A percentile compares a stretch with the other conserved stretches of the same genome.
These are phyloP conservation scores for Copidosoma floridanum DNA, from an alignment of 1,140 invertebrate species.

Conservation along the genomic window DNA sequence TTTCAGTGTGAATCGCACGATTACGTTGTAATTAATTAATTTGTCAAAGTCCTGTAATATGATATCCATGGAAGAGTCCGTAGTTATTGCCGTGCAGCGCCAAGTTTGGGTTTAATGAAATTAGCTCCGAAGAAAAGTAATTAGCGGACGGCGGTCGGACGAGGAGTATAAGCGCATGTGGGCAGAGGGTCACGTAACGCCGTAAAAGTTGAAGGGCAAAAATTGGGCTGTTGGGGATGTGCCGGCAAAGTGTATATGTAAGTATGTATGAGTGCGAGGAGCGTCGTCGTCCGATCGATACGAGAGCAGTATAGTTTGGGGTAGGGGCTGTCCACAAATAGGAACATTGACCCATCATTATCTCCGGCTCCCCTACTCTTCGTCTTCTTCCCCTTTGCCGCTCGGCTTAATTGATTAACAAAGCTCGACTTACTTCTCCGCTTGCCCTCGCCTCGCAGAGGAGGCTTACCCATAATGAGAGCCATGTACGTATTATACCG, in stretches of 20 bases:
- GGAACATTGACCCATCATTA: slow-evolving; percentile 29
- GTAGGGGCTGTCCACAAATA: slow-evolving; percentile 23
- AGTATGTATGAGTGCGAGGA: no score
- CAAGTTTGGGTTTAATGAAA: not conserved
- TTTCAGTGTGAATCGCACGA: no score
- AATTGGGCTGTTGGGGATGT: slow-evolving; percentile 21
- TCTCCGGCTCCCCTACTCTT: no score
- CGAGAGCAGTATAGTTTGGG: not conserved
- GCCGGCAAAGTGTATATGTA: not conserved
- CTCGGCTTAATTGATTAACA: slow-evolving; percentile 27
- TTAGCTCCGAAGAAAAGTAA: slow-evolving; percentile 3
- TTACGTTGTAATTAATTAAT: slow-evolving; percentile 1
- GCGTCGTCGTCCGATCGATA: slow-evolving; percentile 29
- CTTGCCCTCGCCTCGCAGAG: not conserved
- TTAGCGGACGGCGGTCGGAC: not conserved
- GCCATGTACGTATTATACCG: no score
- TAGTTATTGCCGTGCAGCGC: not conserved
- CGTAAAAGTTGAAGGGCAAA: slow-evolving; percentile 20
- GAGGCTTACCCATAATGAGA: not conserved
- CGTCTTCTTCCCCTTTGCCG: no score
- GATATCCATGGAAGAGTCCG: not conserved
- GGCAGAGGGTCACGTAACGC: slow-evolving; percentile 16
- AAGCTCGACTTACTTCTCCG: slow-evolving; percentile 15
- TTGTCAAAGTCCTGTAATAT: no score
- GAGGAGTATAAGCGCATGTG: not conserved